Evolutionary conservation across 2,888 invertebrate genomes (phyloP).

Genomic region (Caenorhabditis imperialis): DNA sequence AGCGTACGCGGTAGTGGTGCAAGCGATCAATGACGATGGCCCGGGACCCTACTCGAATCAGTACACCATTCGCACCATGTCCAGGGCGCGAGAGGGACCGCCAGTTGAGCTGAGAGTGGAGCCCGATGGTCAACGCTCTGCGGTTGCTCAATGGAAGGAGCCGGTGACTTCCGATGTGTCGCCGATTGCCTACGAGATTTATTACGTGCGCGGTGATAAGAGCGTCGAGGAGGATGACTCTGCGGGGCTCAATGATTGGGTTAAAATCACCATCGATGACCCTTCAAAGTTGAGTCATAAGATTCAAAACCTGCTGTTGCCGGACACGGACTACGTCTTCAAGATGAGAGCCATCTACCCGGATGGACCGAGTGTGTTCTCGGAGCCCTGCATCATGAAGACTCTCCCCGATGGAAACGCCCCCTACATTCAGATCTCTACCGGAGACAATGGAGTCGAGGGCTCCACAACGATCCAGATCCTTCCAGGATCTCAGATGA

Average conservation of each 20-base stretch:
- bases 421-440: slow-evolving; percentile 75
- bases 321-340: slow-evolving; percentile 77
- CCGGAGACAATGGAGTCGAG: slow-evolving; percentile 74
- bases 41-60: slow-evolving; percentile 77
- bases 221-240: slow-evolving; percentile 75
- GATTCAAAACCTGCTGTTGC: slow-evolving; percentile 70
- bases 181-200: slow-evolving; percentile 75
- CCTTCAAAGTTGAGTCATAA: slow-evolving; percentile 65
- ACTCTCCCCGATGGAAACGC: slow-evolving; percentile 77
- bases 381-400: slow-evolving; percentile 77
- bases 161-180: slow-evolving; percentile 68
- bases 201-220: slow-evolving; percentile 75
- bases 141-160: slow-evolving; percentile 72
- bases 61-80: slow-evolving; percentile 74
- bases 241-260: slow-evolving; percentile 68
- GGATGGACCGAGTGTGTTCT: slow-evolving; percentile 77
- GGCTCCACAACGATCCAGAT: slow-evolving; percentile 73
- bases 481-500: slow-evolving; percentile 75
- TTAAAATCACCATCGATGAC: slow-evolving; percentile 69
- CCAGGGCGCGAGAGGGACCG: slow-evolving; percentile 74
- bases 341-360: slow-evolving; percentile 77
- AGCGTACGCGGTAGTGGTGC: slow-evolving; percentile 77
- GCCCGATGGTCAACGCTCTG: slow-evolving; percentile 74
- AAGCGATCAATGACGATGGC: slow-evolving; percentile 77
- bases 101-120: slow-evolving; percentile 74